phyloP scores from a whole-genome alignment of 2,113 vertebrate species.

The Uropsilus gracilis region DNA sequence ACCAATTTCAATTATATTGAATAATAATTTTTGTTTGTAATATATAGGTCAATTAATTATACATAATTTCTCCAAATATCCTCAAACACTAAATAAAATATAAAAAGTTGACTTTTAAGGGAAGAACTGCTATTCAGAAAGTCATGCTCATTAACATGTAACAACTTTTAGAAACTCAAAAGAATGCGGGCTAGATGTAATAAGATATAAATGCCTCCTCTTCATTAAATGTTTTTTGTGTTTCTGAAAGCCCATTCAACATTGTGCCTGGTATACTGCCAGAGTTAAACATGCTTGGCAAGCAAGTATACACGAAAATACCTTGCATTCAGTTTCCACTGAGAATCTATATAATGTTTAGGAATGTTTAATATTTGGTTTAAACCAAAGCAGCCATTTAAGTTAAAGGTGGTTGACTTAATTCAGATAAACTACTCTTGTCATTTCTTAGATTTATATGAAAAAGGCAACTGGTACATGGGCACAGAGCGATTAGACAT shows the following conservation, averaged over 20 bases:
- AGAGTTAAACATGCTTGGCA: not conserved
- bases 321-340: not conserved
- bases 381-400: not conserved
- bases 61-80: conserved; percentile 12
- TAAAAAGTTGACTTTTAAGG: not conserved
- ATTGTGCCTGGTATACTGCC: not conserved
- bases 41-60: not conserved
- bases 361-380: not conserved
- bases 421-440: conserved; percentile 14
- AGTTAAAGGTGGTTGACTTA: not conserved
- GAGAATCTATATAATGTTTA: not conserved
- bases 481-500: not conserved
- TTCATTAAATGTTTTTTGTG: not conserved
- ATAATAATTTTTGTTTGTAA: conserved; percentile 25
- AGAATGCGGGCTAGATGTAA: not conserved
- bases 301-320: not conserved
- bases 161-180: conserved; percentile 22
- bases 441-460: not conserved
- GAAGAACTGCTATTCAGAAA: too few relatives aligned
- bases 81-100: conserved; percentile 40
- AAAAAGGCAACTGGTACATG: not conserved
- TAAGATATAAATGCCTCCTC: not conserved
- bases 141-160: not conserved
- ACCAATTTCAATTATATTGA: conserved; percentile 19
- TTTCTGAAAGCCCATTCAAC: not conserved